Evolutionary conservation across 2,797 vertebrate species (phyloP), one percentile per base, ranked within the genome.

Genomic region (Buceros bicornis): DNA sequence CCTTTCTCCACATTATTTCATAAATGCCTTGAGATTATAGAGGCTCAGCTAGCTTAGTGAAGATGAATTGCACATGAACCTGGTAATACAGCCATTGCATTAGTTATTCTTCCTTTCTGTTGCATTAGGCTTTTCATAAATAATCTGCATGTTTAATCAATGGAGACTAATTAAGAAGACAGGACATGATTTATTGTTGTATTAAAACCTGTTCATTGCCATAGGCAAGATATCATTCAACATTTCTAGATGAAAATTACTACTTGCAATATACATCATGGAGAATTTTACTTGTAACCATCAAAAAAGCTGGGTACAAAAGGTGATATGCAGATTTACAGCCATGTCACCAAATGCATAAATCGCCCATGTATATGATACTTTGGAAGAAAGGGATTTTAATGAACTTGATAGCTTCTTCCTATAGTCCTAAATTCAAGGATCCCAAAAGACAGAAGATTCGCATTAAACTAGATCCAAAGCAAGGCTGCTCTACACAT

Each of bases 11-110:
- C 37, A 87, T 73, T 67, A 85, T 93, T 96, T 95, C 90, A 82
- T 96, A 89, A 97, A 93, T 9, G 67, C 82, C 51, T 82, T 92
- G 77, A 82, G 90, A 95, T 92, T 95, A 87, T 13, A 94, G 62
- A 95, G 70, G 84, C 72, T 93, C 73, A 47, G 33, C 57, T 73
- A 70, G 69, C 90, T 91, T 71, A 93, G 58, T 74, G 69, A 86
- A 80, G 91, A 90, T 84, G 71, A 94, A 94, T 91, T 87, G 71
- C 65, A 42, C 54, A 54, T 48, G 91, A 83, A 69, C 74, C 60
- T 92, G 65, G 90, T 89, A 95, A 87, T 85, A 89, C 56, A 97
- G 92, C 73, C 76, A 28, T 40, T 87, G 29, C 60, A 42, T 86
- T 90, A 87, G n/a, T 83, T 95, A 95, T 91, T 94, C 80, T 89